Evolutionary conservation across 2,888 invertebrate genomes (phyloP).

Genomic region (Agonopterix heracliana): DNA sequence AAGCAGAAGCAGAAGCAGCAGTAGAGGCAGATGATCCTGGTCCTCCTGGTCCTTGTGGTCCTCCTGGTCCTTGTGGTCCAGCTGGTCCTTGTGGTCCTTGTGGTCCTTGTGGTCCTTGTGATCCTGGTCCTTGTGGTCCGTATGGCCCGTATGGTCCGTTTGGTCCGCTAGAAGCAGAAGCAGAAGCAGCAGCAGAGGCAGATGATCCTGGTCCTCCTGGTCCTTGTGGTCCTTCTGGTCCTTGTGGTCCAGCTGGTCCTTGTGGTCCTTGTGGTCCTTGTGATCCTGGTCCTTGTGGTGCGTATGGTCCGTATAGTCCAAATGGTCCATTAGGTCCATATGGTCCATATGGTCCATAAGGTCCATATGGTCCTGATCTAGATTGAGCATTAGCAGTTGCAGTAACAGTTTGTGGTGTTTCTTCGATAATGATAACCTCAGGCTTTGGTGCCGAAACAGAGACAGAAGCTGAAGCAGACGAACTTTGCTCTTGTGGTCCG

Average conservation of each 20-base stretch:
- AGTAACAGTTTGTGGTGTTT: neutral
- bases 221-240: neutral
- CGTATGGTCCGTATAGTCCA: neutral
- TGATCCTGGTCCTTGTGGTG: neutral
- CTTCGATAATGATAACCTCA: too few relatives aligned
- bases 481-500: neutral
- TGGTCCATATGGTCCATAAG: neutral
- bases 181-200: neutral
- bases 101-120: conserved; percentile 3
- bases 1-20: neutral
- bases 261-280: neutral
- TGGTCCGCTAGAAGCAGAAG: conserved; percentile 5
- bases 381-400: conserved; percentile 5
- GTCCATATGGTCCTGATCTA: neutral
- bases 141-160: conserved; percentile 5
- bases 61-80: neutral
- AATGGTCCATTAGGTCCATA: conserved; percentile 4
- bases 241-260: conserved; percentile 4
- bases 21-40: neutral
- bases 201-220: conserved; percentile 1
- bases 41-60: conserved; percentile 6
- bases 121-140: conserved; percentile 1
- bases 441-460: too few relatives aligned
- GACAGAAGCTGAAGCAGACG: conserved; percentile 5
- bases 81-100: neutral